Conservation (phyloP, 2,113 vertebrate species). For the Perca schrenkii region DNA sequence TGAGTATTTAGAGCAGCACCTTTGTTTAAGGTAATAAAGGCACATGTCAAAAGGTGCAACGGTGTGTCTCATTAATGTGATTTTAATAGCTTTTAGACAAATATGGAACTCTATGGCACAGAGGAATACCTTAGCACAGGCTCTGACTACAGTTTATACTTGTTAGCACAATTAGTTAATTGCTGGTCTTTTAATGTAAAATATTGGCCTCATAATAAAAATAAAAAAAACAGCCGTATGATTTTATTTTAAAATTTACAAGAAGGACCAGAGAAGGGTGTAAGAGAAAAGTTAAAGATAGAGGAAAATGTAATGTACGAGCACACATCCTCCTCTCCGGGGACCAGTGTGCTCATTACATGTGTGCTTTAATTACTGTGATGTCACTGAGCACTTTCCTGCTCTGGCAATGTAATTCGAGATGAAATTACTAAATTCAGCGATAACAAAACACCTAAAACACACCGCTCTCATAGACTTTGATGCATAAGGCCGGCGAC, state of each 20-base stretch:
- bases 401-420: constrained; percentile 52
- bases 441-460: constrained; percentile 19
- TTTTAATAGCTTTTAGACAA: background rate
- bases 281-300: constrained; percentile 5
- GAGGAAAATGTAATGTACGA: background rate
- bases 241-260: background rate
- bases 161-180: no score
- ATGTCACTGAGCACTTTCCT: constrained; percentile 53
- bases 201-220: no score
- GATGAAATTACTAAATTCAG: constrained; percentile 43
- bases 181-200: background rate
- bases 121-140: background rate
- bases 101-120: background rate
- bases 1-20: background rate
- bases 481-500: background rate
- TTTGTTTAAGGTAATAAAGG: background rate
- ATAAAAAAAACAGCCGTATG: background rate
- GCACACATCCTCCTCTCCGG: constrained; percentile 33
- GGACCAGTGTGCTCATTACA: constrained; percentile 58
- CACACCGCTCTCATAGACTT: background rate
- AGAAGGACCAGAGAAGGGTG: background rate
- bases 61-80: background rate
- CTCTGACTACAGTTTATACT: background rate
- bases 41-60: background rate
- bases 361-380: constrained; percentile 67